phyloP scores from a whole-genome alignment of 2,113 vertebrate species.

The Platichthys flesus region DNA sequence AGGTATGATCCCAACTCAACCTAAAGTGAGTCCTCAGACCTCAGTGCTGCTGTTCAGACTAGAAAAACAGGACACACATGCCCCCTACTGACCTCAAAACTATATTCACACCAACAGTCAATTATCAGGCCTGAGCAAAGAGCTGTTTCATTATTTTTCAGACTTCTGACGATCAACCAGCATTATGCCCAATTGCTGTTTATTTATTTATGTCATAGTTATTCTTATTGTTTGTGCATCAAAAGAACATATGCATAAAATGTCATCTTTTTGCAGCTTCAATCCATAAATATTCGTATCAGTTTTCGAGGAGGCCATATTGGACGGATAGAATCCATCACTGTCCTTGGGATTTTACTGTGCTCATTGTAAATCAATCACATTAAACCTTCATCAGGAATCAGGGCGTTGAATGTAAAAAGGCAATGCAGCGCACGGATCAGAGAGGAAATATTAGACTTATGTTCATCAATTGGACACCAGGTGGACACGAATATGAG shows the following conservation, averaged over 20 bases:
- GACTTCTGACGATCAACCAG: neutral
- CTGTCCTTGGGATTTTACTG: too few species aligned
- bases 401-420: too few species aligned
- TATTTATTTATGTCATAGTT: too few species aligned
- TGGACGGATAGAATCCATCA: too few species aligned
- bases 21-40: neutral
- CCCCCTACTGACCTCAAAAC: constrained; percentile 40
- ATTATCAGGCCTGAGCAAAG: neutral
- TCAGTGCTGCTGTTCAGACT: neutral
- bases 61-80: constrained; percentile 29
- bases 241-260: too few species aligned
- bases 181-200: neutral
- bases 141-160: neutral
- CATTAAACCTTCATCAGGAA: too few species aligned
- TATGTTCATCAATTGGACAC: too few species aligned
- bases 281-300: neutral
- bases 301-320: neutral
- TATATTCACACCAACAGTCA: neutral
- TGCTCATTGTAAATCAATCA: too few species aligned
- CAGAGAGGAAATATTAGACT: too few species aligned
- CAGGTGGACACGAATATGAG: too few species aligned
- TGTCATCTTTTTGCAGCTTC: neutral
- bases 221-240: too few species aligned
- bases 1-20: neutral
- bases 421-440: too few species aligned